A percentile compares a stretch with the other conserved stretches of the same genome.
Evolutionary conservation across 92 coral and sea anemone species (phyloP).

Genomic region (Metridium senile): DNA sequence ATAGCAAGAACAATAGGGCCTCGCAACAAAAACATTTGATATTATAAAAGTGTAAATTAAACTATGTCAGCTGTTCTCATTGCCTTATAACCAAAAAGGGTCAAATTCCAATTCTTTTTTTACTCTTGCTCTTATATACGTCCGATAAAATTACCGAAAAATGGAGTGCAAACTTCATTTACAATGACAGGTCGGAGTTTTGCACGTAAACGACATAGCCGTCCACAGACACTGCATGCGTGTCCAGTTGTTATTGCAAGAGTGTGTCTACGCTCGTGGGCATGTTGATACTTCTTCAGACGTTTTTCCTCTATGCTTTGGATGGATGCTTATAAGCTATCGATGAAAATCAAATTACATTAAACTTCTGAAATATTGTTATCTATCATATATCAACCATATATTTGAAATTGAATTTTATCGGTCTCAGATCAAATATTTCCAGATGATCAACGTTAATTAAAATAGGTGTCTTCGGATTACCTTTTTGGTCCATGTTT

Average conservation of each 20-base stretch:
- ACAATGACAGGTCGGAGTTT: background rate
- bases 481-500: constrained; percentile 39
- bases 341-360: no score
- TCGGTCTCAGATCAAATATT: background rate
- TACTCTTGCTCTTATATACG: background rate
- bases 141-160: background rate
- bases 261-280: no score
- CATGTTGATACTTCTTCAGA: no score
- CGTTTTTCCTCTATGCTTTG: no score
- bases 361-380: no score
- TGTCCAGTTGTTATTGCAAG: no score
- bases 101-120: background rate
- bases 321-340: no score
- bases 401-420: background rate
- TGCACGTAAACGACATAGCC: background rate
- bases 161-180: background rate
- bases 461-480: background rate
- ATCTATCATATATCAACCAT: background rate
- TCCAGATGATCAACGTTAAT: background rate
- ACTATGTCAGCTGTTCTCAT: background rate
- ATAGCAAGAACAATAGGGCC: no score
- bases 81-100: background rate
- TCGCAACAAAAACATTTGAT: no score
- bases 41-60: no score
- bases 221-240: background rate